Percentiles rank a stretch among this genome's conserved stretches.
Conservation (phyloP, 2,113 vertebrate genomes). For the Anolis sagrei region DNA sequence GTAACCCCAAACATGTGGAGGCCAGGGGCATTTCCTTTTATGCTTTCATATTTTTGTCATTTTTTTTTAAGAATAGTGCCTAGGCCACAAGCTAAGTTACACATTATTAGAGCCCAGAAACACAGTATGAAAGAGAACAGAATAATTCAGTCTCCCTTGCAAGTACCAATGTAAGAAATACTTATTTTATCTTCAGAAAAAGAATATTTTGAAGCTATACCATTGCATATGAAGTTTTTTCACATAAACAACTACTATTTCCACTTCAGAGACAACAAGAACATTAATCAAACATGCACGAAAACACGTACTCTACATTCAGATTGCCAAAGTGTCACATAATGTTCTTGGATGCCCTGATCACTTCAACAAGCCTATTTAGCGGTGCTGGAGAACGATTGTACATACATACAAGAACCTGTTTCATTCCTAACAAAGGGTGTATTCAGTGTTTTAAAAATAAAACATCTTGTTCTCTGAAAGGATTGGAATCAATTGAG, state of each 20-base stretch:
- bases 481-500: too few species aligned
- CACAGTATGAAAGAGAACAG: background rate
- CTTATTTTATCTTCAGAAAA: background rate
- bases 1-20: background rate
- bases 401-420: constrained; percentile 29
- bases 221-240: background rate
- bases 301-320: background rate
- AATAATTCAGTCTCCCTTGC: background rate
- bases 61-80: background rate
- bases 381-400: background rate
- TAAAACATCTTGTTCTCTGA: background rate
- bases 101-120: background rate
- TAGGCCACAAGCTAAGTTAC: background rate
- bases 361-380: constrained; percentile 24
- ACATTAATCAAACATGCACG: constrained; percentile 22
- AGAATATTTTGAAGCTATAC: background rate
- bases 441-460: constrained; percentile 1
- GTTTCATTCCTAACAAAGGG: background rate
- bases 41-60: background rate
- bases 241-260: constrained; percentile 24
- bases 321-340: background rate
- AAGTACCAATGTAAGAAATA: background rate
- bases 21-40: constrained; percentile 7
- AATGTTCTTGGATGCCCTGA: constrained; percentile 26
- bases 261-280: constrained; percentile 19